Percentiles rank a stretch among this genome's conserved stretches.
Evolutionary conservation across 2,797 vertebrate genomes (phyloP).

Genomic region (Holocentrus rufus): DNA sequence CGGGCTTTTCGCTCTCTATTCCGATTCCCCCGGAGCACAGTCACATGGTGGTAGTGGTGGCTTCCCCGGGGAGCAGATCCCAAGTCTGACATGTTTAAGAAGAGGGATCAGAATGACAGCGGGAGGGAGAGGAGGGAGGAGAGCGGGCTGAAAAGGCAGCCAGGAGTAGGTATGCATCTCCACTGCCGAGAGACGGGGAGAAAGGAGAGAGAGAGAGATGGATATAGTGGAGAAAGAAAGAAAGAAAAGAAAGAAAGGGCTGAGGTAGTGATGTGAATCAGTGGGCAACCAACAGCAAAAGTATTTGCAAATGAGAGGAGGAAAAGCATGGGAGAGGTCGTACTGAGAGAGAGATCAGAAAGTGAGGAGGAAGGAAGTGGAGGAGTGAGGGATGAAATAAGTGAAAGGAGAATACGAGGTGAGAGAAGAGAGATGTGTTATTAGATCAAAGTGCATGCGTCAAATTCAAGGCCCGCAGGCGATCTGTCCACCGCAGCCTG

Average conservation of each 20-base stretch:
- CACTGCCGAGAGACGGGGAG: slow-evolving; percentile 17
- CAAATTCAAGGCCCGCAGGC: neutral
- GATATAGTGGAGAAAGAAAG: neutral
- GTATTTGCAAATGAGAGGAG: no score
- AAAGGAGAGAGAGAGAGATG: neutral
- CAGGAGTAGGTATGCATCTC: slow-evolving; percentile 15
- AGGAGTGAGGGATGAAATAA: neutral
- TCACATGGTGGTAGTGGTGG: slow-evolving; percentile 30
- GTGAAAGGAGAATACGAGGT: neutral
- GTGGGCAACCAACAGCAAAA: no score
- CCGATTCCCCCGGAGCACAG: slow-evolving; percentile 45
- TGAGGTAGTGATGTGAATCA: no score
- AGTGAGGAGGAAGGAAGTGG: neutral
- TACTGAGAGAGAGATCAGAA: neutral
- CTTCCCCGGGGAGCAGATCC: slow-evolving; percentile 48
- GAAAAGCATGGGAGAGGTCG: neutral
- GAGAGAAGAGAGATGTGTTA: slow-evolving; percentile 4
- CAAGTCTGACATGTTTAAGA: slow-evolving; percentile 57
- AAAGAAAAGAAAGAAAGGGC: neutral
- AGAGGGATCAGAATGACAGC: slow-evolving; percentile 53
- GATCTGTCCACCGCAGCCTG: neutral
- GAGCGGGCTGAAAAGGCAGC: slow-evolving; percentile 26
- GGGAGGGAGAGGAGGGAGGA: slow-evolving; percentile 11
- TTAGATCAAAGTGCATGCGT: neutral
- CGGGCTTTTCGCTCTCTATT: slow-evolving; percentile 55